Percentiles rank a stretch among this genome's conserved stretches.
phyloP scores from a whole-genome alignment of 2,888 invertebrate genomes.

The Pachymerium ferrugineum region DNA sequence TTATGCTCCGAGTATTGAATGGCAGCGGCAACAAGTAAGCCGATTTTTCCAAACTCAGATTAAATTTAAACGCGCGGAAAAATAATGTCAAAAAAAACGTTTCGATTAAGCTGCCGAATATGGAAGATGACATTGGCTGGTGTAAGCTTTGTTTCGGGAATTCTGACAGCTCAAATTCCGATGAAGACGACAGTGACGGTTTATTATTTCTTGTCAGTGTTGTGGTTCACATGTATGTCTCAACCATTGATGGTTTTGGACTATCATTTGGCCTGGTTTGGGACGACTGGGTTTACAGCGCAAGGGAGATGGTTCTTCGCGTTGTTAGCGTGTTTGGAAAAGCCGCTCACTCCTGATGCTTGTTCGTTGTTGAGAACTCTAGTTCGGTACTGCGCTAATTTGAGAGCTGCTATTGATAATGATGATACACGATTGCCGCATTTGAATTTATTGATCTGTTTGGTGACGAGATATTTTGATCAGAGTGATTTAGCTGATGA shows the following conservation, averaged over 20 bases:
- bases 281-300: slow-evolving; percentile 49
- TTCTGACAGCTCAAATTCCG: slow-evolving; percentile 34
- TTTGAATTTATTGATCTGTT: slow-evolving; percentile 65
- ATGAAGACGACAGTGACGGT: slow-evolving; percentile 39
- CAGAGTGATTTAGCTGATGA: slow-evolving; percentile 67
- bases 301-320: slow-evolving; percentile 67
- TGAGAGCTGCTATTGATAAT: slow-evolving; percentile 46
- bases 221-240: slow-evolving; percentile 50
- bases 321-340: slow-evolving; percentile 58
- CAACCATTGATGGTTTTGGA: slow-evolving; percentile 52
- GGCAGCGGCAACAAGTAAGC: slow-evolving; percentile 65
- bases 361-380: slow-evolving; percentile 60
- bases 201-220: slow-evolving; percentile 47
- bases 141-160: slow-evolving; percentile 50
- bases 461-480: slow-evolving; percentile 66
- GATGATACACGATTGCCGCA: slow-evolving; percentile 38
- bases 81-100: slow-evolving; percentile 36
- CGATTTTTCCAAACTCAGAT: slow-evolving; percentile 60
- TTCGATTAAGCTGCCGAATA: slow-evolving; percentile 39
- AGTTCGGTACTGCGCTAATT: slow-evolving; percentile 56
- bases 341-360: slow-evolving; percentile 63
- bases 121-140: slow-evolving; percentile 51
- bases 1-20: slow-evolving; percentile 51
- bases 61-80: slow-evolving; percentile 45
- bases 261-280: slow-evolving; percentile 52